phyloP scores from a whole-genome alignment of 2,888 invertebrate species.

The Leptopilina drosophilae region DNA sequence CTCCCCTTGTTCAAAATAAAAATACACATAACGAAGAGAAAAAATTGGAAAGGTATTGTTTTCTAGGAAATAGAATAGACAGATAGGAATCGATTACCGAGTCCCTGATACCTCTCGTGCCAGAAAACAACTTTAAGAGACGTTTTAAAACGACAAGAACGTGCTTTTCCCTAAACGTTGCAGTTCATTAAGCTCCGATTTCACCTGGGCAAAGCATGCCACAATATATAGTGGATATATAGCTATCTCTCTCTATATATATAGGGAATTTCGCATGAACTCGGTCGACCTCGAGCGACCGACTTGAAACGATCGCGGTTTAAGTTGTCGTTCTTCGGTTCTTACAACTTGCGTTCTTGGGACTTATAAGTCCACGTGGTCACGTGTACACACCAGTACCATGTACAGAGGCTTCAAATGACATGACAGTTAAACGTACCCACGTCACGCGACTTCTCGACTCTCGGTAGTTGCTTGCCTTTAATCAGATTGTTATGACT shows the following conservation, averaged over 20 bases:
- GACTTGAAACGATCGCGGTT: constrained; percentile 71
- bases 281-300: constrained; percentile 72
- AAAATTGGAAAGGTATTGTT: constrained; percentile 27
- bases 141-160: constrained; percentile 29
- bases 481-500: constrained; percentile 40
- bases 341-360: constrained; percentile 37
- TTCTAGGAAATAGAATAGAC: constrained; percentile 33
- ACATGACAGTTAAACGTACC: constrained; percentile 45
- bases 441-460: constrained; percentile 40
- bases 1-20: neutral
- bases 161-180: constrained; percentile 34
- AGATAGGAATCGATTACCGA: constrained; percentile 35
- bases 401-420: constrained; percentile 34
- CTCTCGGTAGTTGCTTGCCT: constrained; percentile 19
- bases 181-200: constrained; percentile 51
- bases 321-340: constrained; percentile 57
- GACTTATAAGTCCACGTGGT: constrained; percentile 53
- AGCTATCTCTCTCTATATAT: neutral
- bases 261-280: constrained; percentile 65
- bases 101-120: constrained; percentile 35
- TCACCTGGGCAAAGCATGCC: constrained; percentile 41
- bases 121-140: constrained; percentile 20
- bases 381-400: constrained; percentile 40
- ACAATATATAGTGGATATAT: too few relatives aligned
- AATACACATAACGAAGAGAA: neutral